Conservation (phyloP, 2,888 invertebrate genomes). For the Leptopilina drosophilae region DNA sequence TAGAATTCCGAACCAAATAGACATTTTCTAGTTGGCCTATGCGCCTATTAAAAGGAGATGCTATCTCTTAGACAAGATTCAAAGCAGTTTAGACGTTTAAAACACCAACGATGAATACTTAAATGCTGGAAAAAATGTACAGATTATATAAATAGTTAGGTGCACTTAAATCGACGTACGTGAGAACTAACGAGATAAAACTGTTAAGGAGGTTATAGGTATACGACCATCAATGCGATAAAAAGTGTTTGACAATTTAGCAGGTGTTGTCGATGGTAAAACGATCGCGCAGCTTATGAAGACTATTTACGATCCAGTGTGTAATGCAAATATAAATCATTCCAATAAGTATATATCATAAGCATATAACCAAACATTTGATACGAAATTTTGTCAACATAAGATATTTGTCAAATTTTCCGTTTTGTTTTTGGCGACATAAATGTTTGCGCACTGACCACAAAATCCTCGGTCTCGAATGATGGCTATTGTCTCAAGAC, state of each 20-base stretch:
- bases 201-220: background rate
- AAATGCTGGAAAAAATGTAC: background rate
- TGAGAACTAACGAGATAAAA: slow-evolving; percentile 12
- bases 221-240: background rate
- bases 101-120: slow-evolving; percentile 15
- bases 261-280: slow-evolving; percentile 15
- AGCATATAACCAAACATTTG: too few relatives aligned
- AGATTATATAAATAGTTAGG: slow-evolving; percentile 16
- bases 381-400: background rate
- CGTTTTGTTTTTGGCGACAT: background rate
- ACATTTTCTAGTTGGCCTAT: background rate
- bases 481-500: slow-evolving; percentile 6
- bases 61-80: slow-evolving; percentile 2
- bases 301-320: background rate
- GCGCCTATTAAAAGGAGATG: slow-evolving; percentile 14
- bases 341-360: background rate
- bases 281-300: background rate
- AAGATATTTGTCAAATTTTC: background rate
- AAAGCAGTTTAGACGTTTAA: slow-evolving; percentile 15
- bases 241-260: slow-evolving; percentile 9
- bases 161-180: slow-evolving; percentile 15
- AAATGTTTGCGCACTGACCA: background rate
- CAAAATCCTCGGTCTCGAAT: background rate
- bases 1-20: background rate
- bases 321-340: slow-evolving; percentile 16